Conservation (phyloP, 2,797 vertebrate genomes). For the Scomberomorus guttatus region DNA sequence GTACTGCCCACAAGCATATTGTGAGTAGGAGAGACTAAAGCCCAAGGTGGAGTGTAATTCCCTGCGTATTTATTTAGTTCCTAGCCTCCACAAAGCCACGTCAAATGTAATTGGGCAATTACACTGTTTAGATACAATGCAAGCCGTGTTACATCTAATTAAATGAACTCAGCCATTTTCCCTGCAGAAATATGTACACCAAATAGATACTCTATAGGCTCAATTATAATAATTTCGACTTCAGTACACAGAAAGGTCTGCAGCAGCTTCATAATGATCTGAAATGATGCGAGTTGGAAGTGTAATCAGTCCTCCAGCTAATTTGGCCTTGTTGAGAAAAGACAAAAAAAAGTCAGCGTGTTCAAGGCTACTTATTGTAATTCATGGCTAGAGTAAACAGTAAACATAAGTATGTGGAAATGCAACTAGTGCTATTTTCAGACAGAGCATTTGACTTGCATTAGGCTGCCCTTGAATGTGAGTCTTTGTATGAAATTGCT, state of each 20-base stretch:
- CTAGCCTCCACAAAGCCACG: conserved; percentile 43
- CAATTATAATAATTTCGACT: conserved; percentile 31
- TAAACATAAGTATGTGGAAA: conserved; percentile 42
- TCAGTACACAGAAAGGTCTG: conserved; percentile 3
- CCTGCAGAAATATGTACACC: conserved; percentile 22
- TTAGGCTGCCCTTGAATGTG: conserved; percentile 57
- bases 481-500: conserved; percentile 50
- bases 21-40: conserved; percentile 21
- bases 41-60: conserved; percentile 27
- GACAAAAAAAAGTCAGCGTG: conserved; percentile 17
- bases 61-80: conserved; percentile 54
- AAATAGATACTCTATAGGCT: conserved; percentile 24
- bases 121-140: conserved; percentile 54
- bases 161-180: conserved; percentile 48
- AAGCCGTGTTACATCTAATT: conserved; percentile 53
- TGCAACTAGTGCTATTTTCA: conserved; percentile 60
- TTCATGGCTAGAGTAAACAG: conserved; percentile 31
- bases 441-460: conserved; percentile 66
- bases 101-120: conserved; percentile 56
- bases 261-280: conserved; percentile 14
- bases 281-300: conserved; percentile 14
- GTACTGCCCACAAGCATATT: background rate
- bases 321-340: conserved; percentile 22
- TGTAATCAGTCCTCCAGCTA: conserved; percentile 36
- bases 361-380: conserved; percentile 12